Evolutionary conservation across 2,888 invertebrate genomes (phyloP), one percentile per base, ranked within the genome.

Genomic region (Orchesella flavescens): DNA sequence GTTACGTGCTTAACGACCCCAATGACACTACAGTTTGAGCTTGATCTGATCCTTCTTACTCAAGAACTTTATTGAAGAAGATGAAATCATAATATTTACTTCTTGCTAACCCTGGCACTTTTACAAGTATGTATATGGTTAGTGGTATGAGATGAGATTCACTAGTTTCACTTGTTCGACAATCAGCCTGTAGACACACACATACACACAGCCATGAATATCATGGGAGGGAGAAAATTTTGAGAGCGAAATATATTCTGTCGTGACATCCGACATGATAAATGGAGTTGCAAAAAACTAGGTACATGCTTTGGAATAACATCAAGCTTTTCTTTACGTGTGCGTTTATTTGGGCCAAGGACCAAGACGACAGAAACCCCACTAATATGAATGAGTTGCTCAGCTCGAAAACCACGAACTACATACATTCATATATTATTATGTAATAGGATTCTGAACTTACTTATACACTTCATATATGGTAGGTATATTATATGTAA

Each of bases 191-290:
- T 1, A 68, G 55, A 66, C 55, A 68, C 13, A 21, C 13, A 49
- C 55, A 55, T 1, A 68, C 43, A 66, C 55, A 68, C 13, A 21
- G 17, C 66, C 55, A 55, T 57, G 76, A 46, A 57, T 76, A 57
- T 7, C 34, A 34, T 65, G 75, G 66, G 76, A 55, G 23, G 24
- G n/a, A 19, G 53, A 55, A 34, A 34, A 63, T 68, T 73, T 73
- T 76, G n/a, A 57, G 76, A 68, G 13, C 21, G 23, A 68, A 76
- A 76, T 76, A 66, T 76, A 76, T 73, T 73, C 69, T 68, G 61
- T 34, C 49, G 65, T 81, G 68, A 81, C 81, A 81, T 81, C 61
- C 74, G 71, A 81, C 72, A 81, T 81, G 81, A 81, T 81, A 81
- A 81, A 81, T 81, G 81, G 81, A 74, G 46, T 75, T 75, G 65